Evolutionary conservation across 2,888 invertebrate genomes (phyloP), one percentile per base, ranked within the genome.

Genomic region (Cephus nigrinus): DNA sequence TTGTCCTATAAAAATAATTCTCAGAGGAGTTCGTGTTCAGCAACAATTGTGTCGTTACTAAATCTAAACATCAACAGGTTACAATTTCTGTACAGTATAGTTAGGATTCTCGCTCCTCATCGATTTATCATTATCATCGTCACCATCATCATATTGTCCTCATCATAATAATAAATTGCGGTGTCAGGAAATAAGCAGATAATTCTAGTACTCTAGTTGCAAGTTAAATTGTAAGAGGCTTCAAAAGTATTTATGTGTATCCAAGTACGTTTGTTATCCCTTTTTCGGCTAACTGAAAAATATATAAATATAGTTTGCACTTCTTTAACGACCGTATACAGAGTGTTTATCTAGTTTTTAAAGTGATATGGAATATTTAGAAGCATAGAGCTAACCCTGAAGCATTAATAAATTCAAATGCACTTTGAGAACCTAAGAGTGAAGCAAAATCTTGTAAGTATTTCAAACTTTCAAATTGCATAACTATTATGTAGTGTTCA

Each of bases 1-100:
- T 83, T 85, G 78, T 83, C 77, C 86, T 88, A 88, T 87, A 88
- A 88, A 88, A 88, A 88, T 88, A 88, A 88, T 84, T 86, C 85
- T 86, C 82, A 81, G 83, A 83, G 82, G 84, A 87, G 83, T 85
- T 84, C 55, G 82, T 84, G 80, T 84, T 76, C 84, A 85, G 85
- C 86, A 86, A 88, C 84, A 84, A 84, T 86, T 84, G 83, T 80
- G 82, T 81, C 78, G 83, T 82, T 82, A 77, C 83, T 86, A 84
- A 55, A 36, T 80, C 83, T 83, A 86, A 83, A 84, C 87, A 85
- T 82, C 84, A 84, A 86, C 84, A 79, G 84, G 76, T 85, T 85
- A 86, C 83, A 82, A 80, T 83, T 80, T 86, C 85, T 88, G 84
- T 88, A 88, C 86, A 88, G 79, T 84, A 82, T 76, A 82, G 77